These are phyloP conservation scores for Nebria salina DNA, from an alignment of 2,888 invertebrate species.

Conservation along the genomic window DNA sequence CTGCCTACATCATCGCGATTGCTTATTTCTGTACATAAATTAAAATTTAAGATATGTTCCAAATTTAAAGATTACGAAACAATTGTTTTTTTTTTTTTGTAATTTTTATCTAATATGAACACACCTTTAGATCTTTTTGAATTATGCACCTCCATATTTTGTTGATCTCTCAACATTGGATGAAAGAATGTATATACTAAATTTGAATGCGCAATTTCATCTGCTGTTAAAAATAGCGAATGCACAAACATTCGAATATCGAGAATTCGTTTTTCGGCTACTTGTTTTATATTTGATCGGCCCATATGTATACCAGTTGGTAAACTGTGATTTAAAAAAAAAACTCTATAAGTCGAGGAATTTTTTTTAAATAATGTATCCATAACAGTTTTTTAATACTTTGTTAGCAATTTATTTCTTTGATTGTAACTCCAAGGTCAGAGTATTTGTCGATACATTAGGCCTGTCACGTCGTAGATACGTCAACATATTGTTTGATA, in stretches of 20 bases:
- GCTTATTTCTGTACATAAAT: conserved; percentile 52
- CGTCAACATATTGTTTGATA: too few species aligned
- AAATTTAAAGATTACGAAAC: background rate
- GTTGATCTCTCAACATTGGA: conserved; percentile 92
- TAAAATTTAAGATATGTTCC: background rate
- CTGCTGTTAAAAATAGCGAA: conserved; percentile 85
- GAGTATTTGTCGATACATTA: too few species aligned
- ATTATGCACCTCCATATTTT: conserved; percentile 83
- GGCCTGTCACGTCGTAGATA: too few species aligned
- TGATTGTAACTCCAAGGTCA: too few species aligned
- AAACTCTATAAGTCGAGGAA: conserved; percentile 37
- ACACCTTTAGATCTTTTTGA: conserved; percentile 77
- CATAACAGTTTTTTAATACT: too few species aligned
- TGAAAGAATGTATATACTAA: conserved; percentile 99
- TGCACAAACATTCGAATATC: conserved; percentile 90
- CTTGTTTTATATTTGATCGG: conserved; percentile 92
- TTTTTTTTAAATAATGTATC: too few species aligned
- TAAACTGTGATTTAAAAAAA: conserved; percentile 63
- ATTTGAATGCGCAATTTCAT: conserved; percentile 95
- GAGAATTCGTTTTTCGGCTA: conserved; percentile 90
- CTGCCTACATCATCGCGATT: conserved; percentile 57
- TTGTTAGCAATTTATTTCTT: too few species aligned
- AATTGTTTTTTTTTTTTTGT: background rate
- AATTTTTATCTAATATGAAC: background rate
- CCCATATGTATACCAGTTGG: conserved; percentile 84